A percentile compares a stretch with the other conserved stretches of the same genome.
These are phyloP conservation scores for Protaetia brevitarsis DNA, from an alignment of 1,140 invertebrate species.

Conservation along the genomic window DNA sequence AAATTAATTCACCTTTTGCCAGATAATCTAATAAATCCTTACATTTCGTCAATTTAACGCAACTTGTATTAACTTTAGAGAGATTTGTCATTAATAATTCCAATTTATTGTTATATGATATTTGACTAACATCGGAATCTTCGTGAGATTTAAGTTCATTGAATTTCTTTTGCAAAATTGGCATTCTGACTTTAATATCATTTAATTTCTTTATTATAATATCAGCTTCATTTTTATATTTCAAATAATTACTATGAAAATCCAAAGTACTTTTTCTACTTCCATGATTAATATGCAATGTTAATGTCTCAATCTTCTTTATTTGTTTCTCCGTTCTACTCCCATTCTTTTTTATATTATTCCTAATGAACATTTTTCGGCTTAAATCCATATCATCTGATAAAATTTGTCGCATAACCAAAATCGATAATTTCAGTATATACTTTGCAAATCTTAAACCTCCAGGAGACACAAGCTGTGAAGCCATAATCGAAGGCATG, in stretches of 20 bases:
- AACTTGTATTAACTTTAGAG: constrained; percentile 22
- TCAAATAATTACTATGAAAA: constrained; percentile 24
- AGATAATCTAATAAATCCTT: constrained; percentile 26
- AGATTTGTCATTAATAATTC: neutral
- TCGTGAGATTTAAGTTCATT: neutral
- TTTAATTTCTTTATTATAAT: constrained; percentile 23
- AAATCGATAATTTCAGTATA: constrained; percentile 39
- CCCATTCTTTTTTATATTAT: constrained; percentile 25
- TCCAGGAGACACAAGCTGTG: constrained; percentile 41
- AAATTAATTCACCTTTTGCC: constrained; percentile 12
- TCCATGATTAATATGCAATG: constrained; percentile 23
- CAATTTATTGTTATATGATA: neutral
- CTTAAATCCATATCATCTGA: neutral
- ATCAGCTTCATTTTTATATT: constrained; percentile 21
- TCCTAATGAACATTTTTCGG: neutral
- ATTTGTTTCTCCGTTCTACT: constrained; percentile 26
- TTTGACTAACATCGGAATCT: neutral
- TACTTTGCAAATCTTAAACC: constrained; percentile 40
- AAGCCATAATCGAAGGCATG: constrained; percentile 38
- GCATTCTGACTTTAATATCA: neutral
- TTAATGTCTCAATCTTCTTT: constrained; percentile 27
- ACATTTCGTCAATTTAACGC: constrained; percentile 23
- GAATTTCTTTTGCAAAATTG: constrained; percentile 22
- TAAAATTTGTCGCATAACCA: constrained; percentile 36
- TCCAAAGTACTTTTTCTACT: constrained; percentile 17